phyloP scores from a whole-genome alignment of 2,113 vertebrate genomes.

The Phasianus colchicus region DNA sequence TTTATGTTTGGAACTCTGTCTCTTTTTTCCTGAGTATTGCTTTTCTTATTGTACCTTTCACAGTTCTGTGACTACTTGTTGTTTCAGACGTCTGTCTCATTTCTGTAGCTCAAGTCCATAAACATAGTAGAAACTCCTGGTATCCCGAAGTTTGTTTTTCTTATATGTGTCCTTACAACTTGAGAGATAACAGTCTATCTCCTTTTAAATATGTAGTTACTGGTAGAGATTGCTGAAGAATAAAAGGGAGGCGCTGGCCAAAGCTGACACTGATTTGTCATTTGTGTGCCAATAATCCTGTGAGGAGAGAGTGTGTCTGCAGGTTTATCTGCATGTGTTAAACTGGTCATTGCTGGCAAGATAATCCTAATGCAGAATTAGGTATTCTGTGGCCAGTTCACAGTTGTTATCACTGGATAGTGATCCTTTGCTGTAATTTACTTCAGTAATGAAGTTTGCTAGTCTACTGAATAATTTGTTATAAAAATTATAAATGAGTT shows the following conservation, averaged over 20 bases:
- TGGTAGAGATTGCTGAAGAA: background rate
- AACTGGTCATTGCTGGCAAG: background rate
- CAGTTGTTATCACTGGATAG: background rate
- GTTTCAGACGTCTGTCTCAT: background rate
- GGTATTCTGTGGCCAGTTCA: background rate
- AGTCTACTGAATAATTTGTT: background rate
- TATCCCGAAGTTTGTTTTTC: background rate
- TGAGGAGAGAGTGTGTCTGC: background rate
- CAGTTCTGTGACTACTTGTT: background rate
- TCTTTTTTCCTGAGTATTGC: background rate
- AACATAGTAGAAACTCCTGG: background rate
- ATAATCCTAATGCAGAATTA: background rate
- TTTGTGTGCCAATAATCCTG: background rate
- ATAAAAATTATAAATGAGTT: background rate
- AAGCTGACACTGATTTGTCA: background rate
- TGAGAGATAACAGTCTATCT: background rate
- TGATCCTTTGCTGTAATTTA: background rate
- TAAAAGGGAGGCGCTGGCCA: background rate
- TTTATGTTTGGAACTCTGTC: constrained; percentile 1
- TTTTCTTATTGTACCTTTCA: background rate
- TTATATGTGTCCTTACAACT: background rate
- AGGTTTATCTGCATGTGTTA: background rate
- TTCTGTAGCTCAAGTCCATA: background rate
- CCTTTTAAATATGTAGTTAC: background rate
- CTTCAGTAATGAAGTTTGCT: background rate